phyloP scores from a whole-genome alignment of 2,888 invertebrate species.

The Spicauda simplicius region DNA sequence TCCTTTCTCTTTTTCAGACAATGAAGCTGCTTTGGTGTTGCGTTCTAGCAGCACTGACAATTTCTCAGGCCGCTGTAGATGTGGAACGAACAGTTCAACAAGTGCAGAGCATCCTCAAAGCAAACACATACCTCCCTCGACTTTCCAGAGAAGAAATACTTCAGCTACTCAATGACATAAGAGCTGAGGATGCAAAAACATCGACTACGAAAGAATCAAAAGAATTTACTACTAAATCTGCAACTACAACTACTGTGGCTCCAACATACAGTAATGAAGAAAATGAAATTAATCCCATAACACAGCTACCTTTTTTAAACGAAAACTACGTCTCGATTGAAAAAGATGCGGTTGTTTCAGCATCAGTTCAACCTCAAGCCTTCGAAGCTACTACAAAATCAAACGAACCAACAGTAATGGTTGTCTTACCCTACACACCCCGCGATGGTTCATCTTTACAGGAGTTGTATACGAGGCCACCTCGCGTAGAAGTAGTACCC shows the following conservation, averaged over 20 bases:
- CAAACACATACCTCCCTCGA: constrained; percentile 86
- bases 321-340: constrained; percentile 43
- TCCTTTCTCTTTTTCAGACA: constrained; percentile 54
- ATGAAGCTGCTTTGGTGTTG: constrained; percentile 70
- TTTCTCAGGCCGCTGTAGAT: constrained; percentile 65
- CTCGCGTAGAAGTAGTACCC: constrained; percentile 84
- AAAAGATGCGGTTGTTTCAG: constrained; percentile 42
- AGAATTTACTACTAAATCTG: constrained; percentile 37
- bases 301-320: constrained; percentile 33
- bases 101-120: constrained; percentile 86
- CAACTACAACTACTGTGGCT: constrained; percentile 35
- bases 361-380: constrained; percentile 46
- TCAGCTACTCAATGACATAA: constrained; percentile 87
- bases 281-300: constrained; percentile 57
- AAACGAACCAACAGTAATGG: constrained; percentile 81
- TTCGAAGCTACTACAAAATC: constrained; percentile 63
- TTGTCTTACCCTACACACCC: constrained; percentile 87
- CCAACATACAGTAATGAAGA: constrained; percentile 55
- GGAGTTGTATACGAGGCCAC: constrained; percentile 87
- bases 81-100: constrained; percentile 87
- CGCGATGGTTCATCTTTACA: constrained; percentile 84
- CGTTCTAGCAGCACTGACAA: constrained; percentile 54
- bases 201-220: constrained; percentile 55
- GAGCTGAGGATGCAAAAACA: constrained; percentile 76
- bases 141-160: constrained; percentile 87